Evolutionary conservation across 2,113 vertebrate genomes (phyloP), one percentile per base, ranked within the genome.

Genomic region (Laticauda laticaudata): DNA sequence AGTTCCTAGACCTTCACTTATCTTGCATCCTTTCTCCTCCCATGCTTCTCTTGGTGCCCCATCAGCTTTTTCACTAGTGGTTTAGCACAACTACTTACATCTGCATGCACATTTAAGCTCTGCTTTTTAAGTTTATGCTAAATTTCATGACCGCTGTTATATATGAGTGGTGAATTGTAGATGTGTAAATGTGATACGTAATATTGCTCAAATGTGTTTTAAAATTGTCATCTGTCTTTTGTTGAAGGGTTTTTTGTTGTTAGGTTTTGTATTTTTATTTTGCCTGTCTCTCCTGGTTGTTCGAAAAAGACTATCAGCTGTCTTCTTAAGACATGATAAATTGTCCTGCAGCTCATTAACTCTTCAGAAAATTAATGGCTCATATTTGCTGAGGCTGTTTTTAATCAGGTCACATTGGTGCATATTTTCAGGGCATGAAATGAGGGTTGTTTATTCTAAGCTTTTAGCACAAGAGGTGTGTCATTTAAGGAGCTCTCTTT

Each of bases 41-140:
- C 93, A 61, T 91, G 61, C 95, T 93, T 87, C 93, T 61, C 43
- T 92, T 91, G 88, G 92, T 95, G 94, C 93, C 94, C 95, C 64
- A 26, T 75, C 92, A 34, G 93, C 93, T 96, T 56, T 90, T 92
- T 96, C 89, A 53, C 86, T 91, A 91, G 86, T 88, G 90, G 2
- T 88, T 93, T 93, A 93, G 93, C 94, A 39, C 59, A 94, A 56
- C 88, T 94, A 92, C 81, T 93, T 93, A 57, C 94, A 93, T 75
- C 64, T 87, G 90, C 43, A 91, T 88, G 54, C 94, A 94, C 34
- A 15, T 53, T 69, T 90, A 69, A 96, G 89, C 94, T 96, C 96
- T 97, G 96, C 97, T 97, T 96, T 95, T 89, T 96, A 95, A 81
- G 93, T 93, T 92, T 93, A 9, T 0, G 0, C 93, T 91, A 43